Evolutionary conservation across 2,888 invertebrate genomes (phyloP), one percentile per base, ranked within the genome.

Genomic region (Agapetus fuscipes): DNA sequence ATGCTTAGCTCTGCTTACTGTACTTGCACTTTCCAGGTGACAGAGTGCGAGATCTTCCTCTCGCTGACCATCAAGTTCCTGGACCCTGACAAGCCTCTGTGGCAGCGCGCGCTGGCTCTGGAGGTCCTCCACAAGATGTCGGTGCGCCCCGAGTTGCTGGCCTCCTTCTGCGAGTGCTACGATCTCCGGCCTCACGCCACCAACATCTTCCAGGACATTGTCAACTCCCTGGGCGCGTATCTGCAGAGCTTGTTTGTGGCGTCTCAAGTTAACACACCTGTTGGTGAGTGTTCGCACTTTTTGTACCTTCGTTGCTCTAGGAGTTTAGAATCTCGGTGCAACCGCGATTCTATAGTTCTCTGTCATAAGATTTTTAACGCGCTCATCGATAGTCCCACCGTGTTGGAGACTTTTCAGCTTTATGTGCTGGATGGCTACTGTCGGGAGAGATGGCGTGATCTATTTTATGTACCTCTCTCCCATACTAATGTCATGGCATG

Each of bases 11-110:
- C n/a, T n/a, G n/a, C n/a, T n/a, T n/a, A n/a, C n/a, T n/a, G n/a
- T n/a, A n/a, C n/a, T n/a, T n/a, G n/a, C n/a, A n/a, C 53, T 50
- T 55, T 57, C 7, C 57, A 87, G 89, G 81, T 90, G 17, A 97
- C 97, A 1, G 96, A 98, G 63, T 96, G 96, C 62, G 98, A 98
- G 67, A 97, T 98, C 57, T 97, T 98, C 64, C 71, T 98, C 29
- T 95, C 96, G 0, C 69, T 97, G 34, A 86, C 98, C 36, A 89
- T 97, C 25, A 96, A 97, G 63, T 97, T 98, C 65, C 68, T 97
- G 60, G 97, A 97, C 60, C 87, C 90, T 0, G 97, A 97, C 58
- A 94, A 95, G 62, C 93, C 94, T 2, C 74, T 84, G 48, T 98
- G 98, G 97, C 96, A 97, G 60, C 71, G 96, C 39, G 91, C 94